phyloP scores from a whole-genome alignment of 1,140 invertebrate genomes.

The Copidosoma floridanum region DNA sequence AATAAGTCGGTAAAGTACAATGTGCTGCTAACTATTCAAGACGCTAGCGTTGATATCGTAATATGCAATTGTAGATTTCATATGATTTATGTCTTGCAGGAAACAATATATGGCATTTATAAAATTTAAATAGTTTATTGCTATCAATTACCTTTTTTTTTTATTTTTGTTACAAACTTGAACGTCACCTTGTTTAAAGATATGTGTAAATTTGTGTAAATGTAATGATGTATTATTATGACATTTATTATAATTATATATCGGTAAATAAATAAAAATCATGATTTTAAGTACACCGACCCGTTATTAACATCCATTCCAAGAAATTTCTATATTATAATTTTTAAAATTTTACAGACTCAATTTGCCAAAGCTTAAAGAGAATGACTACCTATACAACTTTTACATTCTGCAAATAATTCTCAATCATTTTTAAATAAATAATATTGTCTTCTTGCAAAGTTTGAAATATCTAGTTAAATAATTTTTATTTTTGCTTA shows the following conservation, averaged over 20 bases:
- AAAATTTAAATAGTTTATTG: slow-evolving; percentile 2
- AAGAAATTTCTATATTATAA: too few species aligned
- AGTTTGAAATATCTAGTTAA: too few species aligned
- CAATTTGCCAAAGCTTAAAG: too few species aligned
- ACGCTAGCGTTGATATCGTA: not conserved
- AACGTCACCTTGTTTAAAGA: slow-evolving; percentile 45
- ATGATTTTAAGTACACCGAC: slow-evolving; percentile 44
- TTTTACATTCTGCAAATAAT: too few species aligned
- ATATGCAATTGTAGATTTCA: not conserved
- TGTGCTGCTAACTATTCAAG: slow-evolving; percentile 4
- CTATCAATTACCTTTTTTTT: not conserved
- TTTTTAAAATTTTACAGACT: too few species aligned
- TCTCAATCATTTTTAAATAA: too few species aligned
- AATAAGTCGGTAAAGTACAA: slow-evolving; percentile 6
- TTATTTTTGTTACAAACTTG: not conserved
- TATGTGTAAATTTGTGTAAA: slow-evolving; percentile 54
- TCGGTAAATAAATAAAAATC: slow-evolving; percentile 40
- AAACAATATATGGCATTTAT: slow-evolving; percentile 6
- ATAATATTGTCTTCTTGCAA: too few species aligned
- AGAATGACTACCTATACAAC: too few species aligned
- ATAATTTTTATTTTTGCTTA: not conserved
- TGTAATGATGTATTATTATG: slow-evolving; percentile 48
- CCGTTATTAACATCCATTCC: too few species aligned
- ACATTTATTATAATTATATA: slow-evolving; percentile 27
- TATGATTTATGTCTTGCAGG: not conserved